phyloP scores from a whole-genome alignment of 2,113 vertebrate genomes.

The Indicator maculatus region DNA sequence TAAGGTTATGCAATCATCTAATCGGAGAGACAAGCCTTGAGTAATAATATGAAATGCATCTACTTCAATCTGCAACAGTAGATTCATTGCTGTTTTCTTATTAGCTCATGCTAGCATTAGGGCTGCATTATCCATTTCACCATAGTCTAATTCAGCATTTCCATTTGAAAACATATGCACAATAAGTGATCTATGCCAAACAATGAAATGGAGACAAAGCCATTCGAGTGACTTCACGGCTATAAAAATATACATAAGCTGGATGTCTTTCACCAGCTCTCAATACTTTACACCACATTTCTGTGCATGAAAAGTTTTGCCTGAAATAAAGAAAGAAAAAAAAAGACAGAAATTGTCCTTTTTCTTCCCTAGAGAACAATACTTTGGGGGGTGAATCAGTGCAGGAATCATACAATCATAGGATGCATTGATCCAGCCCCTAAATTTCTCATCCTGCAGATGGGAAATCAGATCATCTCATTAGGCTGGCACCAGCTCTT shows the following conservation, averaged over 20 bases:
- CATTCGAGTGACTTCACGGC: constrained; percentile 60
- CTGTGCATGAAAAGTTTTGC: constrained; percentile 23
- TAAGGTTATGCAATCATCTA: constrained; percentile 85
- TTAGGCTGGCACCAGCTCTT: background rate
- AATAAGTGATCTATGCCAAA: constrained; percentile 77
- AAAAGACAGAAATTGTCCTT: background rate
- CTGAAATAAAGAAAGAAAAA: constrained; percentile 9
- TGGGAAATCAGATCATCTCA: background rate
- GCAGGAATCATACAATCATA: background rate
- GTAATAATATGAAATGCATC: constrained; percentile 77
- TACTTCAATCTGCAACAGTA: constrained; percentile 71
- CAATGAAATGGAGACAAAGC: constrained; percentile 66
- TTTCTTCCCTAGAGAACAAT: background rate
- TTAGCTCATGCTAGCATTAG: constrained; percentile 73
- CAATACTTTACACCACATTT: constrained; percentile 23
- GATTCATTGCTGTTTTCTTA: constrained; percentile 77
- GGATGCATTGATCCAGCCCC: background rate
- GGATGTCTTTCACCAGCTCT: constrained; percentile 31
- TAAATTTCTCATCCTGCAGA: background rate
- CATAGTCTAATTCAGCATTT: constrained; percentile 77
- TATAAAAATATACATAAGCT: constrained; percentile 55
- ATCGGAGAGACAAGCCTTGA: constrained; percentile 79
- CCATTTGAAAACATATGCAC: constrained; percentile 76
- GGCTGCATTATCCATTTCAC: constrained; percentile 75
- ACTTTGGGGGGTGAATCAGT: background rate